These are phyloP conservation scores for Drosophila aldrichi DNA, from an alignment of 2,888 invertebrate species.

Conservation along the genomic window DNA sequence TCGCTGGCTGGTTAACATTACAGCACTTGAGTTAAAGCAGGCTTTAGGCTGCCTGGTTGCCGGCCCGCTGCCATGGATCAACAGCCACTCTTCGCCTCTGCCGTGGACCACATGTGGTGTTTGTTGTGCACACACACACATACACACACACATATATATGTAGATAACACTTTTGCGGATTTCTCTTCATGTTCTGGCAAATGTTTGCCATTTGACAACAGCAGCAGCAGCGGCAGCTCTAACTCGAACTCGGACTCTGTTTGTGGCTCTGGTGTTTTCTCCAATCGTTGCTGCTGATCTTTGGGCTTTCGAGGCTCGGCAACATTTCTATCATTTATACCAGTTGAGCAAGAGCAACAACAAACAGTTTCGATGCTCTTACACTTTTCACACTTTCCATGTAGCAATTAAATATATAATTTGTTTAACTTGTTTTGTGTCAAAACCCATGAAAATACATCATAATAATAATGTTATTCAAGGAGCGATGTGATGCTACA, in stretches of 20 bases:
- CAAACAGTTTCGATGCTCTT: slow-evolving; percentile 46
- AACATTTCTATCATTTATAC: slow-evolving; percentile 78
- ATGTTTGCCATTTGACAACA: slow-evolving; percentile 71
- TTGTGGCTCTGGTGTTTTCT: slow-evolving; percentile 35
- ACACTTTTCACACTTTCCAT: slow-evolving; percentile 78
- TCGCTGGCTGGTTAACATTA: slow-evolving; percentile 51
- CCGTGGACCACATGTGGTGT: slow-evolving; percentile 75
- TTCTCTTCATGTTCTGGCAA: slow-evolving; percentile 67
- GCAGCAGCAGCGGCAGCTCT: slow-evolving; percentile 17
- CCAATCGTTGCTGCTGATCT: slow-evolving; percentile 62
- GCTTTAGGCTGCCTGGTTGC: slow-evolving; percentile 48
- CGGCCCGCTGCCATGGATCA: slow-evolving; percentile 51
- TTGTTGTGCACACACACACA: slow-evolving; percentile 75
- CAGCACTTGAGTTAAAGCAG: slow-evolving; percentile 67
- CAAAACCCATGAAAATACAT: slow-evolving; percentile 74
- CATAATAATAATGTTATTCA: slow-evolving; percentile 62
- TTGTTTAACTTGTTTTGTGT: slow-evolving; percentile 75
- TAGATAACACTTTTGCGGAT: slow-evolving; percentile 35
- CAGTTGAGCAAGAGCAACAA: slow-evolving; percentile 33
- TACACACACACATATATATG: slow-evolving; percentile 31
- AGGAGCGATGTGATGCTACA: slow-evolving; percentile 33
- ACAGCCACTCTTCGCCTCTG: slow-evolving; percentile 27
- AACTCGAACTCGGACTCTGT: background rate
- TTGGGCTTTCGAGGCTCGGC: slow-evolving; percentile 36
- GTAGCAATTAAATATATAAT: slow-evolving; percentile 80